Base-by-base conservation (phyloP, 2,888 invertebrate genomes). In the Diadegma fenestrale region DNA sequence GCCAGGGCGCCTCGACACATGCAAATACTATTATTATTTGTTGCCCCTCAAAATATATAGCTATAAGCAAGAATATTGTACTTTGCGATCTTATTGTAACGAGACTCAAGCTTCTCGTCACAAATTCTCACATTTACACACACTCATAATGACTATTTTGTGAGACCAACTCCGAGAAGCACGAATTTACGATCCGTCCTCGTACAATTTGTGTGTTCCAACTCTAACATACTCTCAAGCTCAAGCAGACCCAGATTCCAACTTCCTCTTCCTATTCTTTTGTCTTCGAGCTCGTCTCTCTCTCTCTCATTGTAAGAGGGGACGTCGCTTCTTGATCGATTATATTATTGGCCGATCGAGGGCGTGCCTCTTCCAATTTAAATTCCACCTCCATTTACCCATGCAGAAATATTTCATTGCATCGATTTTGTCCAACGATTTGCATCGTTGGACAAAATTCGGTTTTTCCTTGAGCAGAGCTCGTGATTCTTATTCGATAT, bases 251-350 rank as follows among this genome's bases (percentile, higher is more conserved):
- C 69, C 37, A 63, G 33, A 76, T 84, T 80, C 14, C 54, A 58
- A 76, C 77, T 77, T 84, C 77, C 80, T 72, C 71, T 84, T 84
- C 66, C 68, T 77, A 61, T 80, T 84, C 77, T 66, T 80, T 84
- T 77, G 54, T 84, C 76, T 77, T 71, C 41, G 76, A 80, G 17
- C 2, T 61, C 22, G 41, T 41, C 58, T 41, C 7, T 14, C 54
- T 41, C 58, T 41, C 7, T 14, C 54, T 3, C 7, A 37, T 37
- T 37, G 37, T 10, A 33, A 12, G 33, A 37, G 48, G 19, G 30
- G 33, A 54, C n/a, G 19, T 37, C 10, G 54, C 51, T 51, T 71
- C 54, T n/a, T n/a, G n/a, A 71, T 71, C 71, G 30, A 33, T 66
- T 48, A 54, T 54, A 51, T 41, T 66, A 68, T 77, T 37, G 71